These are phyloP conservation scores for Idaea straminata DNA, from an alignment of 2,888 invertebrate species.

Conservation along the genomic window DNA sequence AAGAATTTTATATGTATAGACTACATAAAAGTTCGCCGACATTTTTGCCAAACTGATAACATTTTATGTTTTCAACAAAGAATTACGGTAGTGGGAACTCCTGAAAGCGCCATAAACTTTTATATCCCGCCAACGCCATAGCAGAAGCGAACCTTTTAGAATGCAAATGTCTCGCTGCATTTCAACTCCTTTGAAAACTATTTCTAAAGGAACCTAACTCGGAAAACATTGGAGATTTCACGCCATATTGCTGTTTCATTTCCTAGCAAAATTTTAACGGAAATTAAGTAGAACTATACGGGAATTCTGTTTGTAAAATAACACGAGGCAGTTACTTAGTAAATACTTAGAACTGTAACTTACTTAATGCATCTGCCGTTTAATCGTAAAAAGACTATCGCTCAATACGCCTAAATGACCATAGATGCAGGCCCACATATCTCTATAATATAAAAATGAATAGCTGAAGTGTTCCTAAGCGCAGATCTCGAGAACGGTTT, in stretches of 20 bases:
- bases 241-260: slow-evolving; percentile 51
- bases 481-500: too few relatives aligned
- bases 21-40: slow-evolving; percentile 36
- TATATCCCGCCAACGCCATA: slow-evolving; percentile 48
- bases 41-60: slow-evolving; percentile 40
- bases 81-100: slow-evolving; percentile 34
- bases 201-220: slow-evolving; percentile 62
- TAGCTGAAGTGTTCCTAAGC: too few relatives aligned
- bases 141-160: slow-evolving; percentile 55
- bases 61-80: slow-evolving; percentile 44
- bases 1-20: too few relatives aligned
- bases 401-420: too few relatives aligned
- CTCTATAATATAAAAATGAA: too few relatives aligned
- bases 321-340: neutral
- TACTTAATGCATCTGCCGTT: too few relatives aligned
- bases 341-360: neutral
- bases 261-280: slow-evolving; percentile 35
- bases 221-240: slow-evolving; percentile 56
- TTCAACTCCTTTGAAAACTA: slow-evolving; percentile 66
- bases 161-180: slow-evolving; percentile 70
- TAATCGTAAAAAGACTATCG: too few relatives aligned
- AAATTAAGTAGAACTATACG: neutral
- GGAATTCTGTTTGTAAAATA: neutral
- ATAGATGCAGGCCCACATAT: too few relatives aligned
- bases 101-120: slow-evolving; percentile 53